Evolutionary conservation across 2,888 invertebrate species (phyloP).

Genomic region (Caradrina kadenii): DNA sequence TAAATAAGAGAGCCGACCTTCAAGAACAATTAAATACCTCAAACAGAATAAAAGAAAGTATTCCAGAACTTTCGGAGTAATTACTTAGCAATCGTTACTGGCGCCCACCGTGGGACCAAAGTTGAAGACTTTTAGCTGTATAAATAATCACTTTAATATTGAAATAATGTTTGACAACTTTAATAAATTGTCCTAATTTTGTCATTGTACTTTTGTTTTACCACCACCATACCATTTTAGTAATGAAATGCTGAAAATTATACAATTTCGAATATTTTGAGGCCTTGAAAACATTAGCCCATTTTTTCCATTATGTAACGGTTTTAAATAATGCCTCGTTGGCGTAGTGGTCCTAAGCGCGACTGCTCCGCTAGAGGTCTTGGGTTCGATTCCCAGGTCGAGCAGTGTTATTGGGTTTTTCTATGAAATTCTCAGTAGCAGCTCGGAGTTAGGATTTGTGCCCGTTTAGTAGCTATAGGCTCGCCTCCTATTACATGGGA

Average conservation of each 20-base stretch:
- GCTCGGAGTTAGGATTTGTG: no score
- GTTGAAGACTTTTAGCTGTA: conserved; percentile 6
- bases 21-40: conserved; percentile 28
- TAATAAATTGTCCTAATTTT: neutral
- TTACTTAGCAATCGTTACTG: conserved; percentile 37
- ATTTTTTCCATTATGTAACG: no score
- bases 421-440: no score
- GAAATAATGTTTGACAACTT: conserved; percentile 1
- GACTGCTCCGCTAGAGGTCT: no score
- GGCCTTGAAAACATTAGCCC: no score
- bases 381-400: no score
- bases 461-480: no score
- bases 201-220: neutral
- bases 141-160: neutral
- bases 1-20: conserved; percentile 2
- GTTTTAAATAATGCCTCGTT: no score
- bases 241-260: neutral
- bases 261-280: no score
- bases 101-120: conserved; percentile 43
- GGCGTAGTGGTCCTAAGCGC: no score
- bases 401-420: no score
- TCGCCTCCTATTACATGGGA: no score
- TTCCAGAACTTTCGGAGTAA: conserved; percentile 23
- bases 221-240: neutral
- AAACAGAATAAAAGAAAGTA: conserved; percentile 31